phyloP scores from a whole-genome alignment of 2,113 vertebrate species.

The Melanerpes aurifrons region DNA sequence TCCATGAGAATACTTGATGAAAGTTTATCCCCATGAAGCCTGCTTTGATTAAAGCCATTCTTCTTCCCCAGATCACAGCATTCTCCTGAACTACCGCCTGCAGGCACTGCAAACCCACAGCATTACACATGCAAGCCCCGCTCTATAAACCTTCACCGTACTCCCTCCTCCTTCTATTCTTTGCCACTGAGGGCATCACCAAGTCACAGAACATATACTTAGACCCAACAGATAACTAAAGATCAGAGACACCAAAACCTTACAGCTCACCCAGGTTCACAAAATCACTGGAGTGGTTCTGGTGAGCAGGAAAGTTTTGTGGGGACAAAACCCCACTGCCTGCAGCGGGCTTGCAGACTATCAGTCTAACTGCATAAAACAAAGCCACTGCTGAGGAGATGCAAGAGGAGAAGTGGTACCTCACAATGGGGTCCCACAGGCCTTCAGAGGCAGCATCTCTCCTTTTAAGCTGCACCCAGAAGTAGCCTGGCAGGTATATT shows the following conservation, averaged over 20 bases:
- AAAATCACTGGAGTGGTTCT: rapidly evolving
- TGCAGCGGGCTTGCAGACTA: background rate
- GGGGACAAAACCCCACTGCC: background rate
- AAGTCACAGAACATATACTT: background rate
- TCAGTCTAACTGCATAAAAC: background rate
- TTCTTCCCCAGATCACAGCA: background rate
- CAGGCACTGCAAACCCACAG: background rate
- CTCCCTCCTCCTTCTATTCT: background rate
- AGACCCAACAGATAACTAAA: background rate
- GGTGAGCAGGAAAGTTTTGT: background rate
- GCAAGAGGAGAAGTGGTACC: background rate
- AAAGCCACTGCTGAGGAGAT: background rate
- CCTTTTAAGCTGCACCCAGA: background rate
- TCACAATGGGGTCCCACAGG: background rate
- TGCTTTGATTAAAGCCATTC: background rate
- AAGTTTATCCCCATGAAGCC: background rate
- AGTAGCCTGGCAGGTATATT: rapidly evolving
- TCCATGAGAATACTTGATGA: background rate
- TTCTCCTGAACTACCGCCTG: background rate
- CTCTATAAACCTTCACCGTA: background rate
- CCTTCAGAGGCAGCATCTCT: background rate
- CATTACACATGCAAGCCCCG: rapidly evolving
- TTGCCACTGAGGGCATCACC: background rate
- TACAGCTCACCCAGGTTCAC: background rate
- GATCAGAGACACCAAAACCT: background rate